These are phyloP conservation scores for Ips nitidus DNA, from an alignment of 1,140 invertebrate species.

Conservation along the genomic window DNA sequence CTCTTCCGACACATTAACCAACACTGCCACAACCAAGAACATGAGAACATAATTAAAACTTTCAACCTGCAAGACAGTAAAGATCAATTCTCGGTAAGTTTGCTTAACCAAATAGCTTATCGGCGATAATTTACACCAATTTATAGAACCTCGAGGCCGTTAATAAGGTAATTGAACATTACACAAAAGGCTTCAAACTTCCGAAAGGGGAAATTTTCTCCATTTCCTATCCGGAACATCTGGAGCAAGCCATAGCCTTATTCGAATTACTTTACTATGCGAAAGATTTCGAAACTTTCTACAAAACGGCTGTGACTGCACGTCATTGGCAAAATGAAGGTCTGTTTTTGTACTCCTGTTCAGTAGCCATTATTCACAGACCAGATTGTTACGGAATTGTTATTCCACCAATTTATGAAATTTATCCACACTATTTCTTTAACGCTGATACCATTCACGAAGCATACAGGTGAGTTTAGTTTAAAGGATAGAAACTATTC, in stretches of 20 bases:
- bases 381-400: constrained; percentile 61
- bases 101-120: neutral
- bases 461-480: constrained; percentile 53
- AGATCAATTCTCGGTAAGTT: constrained; percentile 54
- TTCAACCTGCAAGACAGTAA: constrained; percentile 59
- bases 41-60: constrained; percentile 56
- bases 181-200: constrained; percentile 57
- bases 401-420: constrained; percentile 67
- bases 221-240: constrained; percentile 60
- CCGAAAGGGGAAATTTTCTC: constrained; percentile 65
- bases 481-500: too few species aligned
- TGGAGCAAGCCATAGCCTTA: constrained; percentile 62
- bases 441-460: constrained; percentile 61
- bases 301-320: constrained; percentile 64
- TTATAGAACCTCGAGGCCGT: constrained; percentile 42
- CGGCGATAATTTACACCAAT: neutral
- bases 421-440: constrained; percentile 67
- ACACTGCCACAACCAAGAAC: constrained; percentile 55
- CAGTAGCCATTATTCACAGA: constrained; percentile 62
- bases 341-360: constrained; percentile 65
- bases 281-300: constrained; percentile 63
- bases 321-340: constrained; percentile 63
- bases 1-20: constrained; percentile 65
- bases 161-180: constrained; percentile 60
- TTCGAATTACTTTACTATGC: constrained; percentile 71